Percentiles rank a stretch among this genome's conserved stretches.
These are phyloP conservation scores for Polyommatus icarus DNA, from an alignment of 2,888 invertebrate species.

Conservation along the genomic window DNA sequence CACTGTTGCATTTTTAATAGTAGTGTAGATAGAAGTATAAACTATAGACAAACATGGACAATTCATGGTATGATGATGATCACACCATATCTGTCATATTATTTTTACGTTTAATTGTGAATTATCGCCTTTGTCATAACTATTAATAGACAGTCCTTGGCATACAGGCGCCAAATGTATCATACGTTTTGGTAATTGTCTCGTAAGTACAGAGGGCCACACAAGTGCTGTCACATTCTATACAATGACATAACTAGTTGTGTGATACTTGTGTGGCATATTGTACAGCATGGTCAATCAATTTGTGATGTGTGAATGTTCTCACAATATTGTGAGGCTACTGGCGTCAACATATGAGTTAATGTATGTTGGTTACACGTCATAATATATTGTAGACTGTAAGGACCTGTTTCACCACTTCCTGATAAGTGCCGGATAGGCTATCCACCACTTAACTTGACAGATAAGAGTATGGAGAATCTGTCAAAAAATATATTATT, in stretches of 20 bases:
- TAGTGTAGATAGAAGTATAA: too few species aligned
- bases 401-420: too few species aligned
- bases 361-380: too few species aligned
- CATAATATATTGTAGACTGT: too few species aligned
- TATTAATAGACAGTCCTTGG: constrained; percentile 25
- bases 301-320: constrained; percentile 12
- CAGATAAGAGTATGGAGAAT: too few species aligned
- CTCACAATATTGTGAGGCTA: neutral
- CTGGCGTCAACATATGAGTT: neutral
- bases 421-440: too few species aligned
- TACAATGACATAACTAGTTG: neutral
- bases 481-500: neutral
- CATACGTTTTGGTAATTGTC: constrained; percentile 19
- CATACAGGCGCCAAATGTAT: constrained; percentile 23
- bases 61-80: neutral
- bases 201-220: neutral
- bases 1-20: neutral
- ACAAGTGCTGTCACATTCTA: neutral
- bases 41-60: neutral
- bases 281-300: neutral
- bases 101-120: constrained; percentile 8
- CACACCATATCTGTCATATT: neutral
- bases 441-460: too few species aligned
- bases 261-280: neutral
- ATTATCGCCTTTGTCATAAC: constrained; percentile 18